Percentiles rank a stretch among this genome's conserved stretches.
Evolutionary conservation across 2,888 invertebrate genomes (phyloP).

Genomic region (Melanophora roralis): DNA sequence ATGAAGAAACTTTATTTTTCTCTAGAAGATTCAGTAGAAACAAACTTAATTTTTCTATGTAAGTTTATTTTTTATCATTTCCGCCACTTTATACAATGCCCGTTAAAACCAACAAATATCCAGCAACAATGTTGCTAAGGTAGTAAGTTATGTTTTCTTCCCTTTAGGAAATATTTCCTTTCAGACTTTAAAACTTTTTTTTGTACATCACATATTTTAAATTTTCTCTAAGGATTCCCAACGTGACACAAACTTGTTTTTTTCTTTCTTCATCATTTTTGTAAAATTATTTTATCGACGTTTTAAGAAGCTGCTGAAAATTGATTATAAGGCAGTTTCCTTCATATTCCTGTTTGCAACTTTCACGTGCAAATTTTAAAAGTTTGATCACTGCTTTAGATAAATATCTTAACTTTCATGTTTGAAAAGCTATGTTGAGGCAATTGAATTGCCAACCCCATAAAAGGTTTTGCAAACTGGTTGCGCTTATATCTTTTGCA

Average conservation of each 20-base stretch:
- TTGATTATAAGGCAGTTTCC: constrained; percentile 34
- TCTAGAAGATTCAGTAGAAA: no score
- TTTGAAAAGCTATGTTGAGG: constrained; percentile 46
- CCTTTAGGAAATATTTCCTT: neutral
- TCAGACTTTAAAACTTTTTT: neutral
- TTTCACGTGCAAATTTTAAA: constrained; percentile 26
- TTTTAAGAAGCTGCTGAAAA: constrained; percentile 4
- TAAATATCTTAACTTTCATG: constrained; percentile 27
- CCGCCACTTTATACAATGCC: no score
- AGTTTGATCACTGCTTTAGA: constrained; percentile 18
- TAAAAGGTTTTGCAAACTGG: constrained; percentile 64
- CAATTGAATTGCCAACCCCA: constrained; percentile 66
- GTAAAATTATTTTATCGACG: neutral
- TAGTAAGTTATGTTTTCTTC: neutral
- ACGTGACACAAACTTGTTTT: neutral
- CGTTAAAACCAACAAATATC: no score
- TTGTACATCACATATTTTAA: neutral
- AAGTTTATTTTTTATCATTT: no score
- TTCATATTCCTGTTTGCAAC: constrained; percentile 26
- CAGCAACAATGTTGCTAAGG: neutral
- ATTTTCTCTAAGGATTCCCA: neutral
- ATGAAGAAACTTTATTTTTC: no score
- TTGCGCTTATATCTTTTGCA: constrained; percentile 45
- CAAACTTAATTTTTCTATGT: no score
- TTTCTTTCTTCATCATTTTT: neutral